phyloP scores from a whole-genome alignment of 2,797 vertebrate genomes.

The Chelmon rostratus region DNA sequence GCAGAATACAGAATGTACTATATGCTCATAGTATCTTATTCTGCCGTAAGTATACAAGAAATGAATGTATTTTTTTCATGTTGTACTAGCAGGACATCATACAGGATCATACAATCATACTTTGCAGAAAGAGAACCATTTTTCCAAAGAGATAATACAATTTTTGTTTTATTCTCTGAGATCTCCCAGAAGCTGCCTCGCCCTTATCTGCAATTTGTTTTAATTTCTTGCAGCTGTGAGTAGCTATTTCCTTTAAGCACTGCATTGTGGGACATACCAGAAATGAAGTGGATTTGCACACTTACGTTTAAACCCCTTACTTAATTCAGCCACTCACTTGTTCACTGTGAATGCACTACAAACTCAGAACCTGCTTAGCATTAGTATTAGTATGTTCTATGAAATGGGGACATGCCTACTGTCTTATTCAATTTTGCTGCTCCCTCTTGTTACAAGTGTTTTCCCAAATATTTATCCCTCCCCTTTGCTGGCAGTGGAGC shows the following conservation, averaged over 20 bases:
- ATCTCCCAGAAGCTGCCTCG: neutral
- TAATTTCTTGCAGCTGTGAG: slow-evolving; percentile 31
- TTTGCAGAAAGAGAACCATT: neutral
- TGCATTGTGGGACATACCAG: neutral
- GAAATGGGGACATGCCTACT: slow-evolving; percentile 14
- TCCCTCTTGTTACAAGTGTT: slow-evolving; percentile 39
- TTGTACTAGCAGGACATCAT: neutral
- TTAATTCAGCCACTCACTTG: neutral
- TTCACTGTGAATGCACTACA: neutral
- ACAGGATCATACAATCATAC: neutral
- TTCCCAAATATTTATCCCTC: slow-evolving; percentile 49
- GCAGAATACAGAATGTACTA: neutral
- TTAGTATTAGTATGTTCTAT: slow-evolving; percentile 1
- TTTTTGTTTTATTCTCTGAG: neutral
- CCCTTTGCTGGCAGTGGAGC: slow-evolving; percentile 34
- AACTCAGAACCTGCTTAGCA: neutral
- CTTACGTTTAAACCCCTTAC: neutral
- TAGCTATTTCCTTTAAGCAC: neutral
- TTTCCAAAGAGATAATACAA: neutral
- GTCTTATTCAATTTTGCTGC: neutral
- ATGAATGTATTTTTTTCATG: too few species aligned
- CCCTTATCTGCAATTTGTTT: slow-evolving; percentile 15
- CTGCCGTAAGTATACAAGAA: neutral
- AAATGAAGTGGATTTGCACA: neutral
- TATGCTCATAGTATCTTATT: neutral